A percentile compares a stretch with the other conserved stretches of the same genome.
Evolutionary conservation across 2,888 invertebrate genomes (phyloP).

Genomic region (Sepiola atlantica): DNA sequence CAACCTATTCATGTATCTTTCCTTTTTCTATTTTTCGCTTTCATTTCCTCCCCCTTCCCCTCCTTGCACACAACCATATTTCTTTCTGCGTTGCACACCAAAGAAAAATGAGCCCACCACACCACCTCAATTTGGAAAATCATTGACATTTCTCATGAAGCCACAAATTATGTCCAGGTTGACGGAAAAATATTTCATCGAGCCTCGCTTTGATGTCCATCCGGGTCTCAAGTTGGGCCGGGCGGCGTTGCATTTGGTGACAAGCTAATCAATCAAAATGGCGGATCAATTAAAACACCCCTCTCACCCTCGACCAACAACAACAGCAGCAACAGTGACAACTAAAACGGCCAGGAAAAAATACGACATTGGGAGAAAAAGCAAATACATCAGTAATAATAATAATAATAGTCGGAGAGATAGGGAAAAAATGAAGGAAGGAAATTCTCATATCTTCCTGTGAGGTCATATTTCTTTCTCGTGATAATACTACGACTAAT

Average conservation of each 20-base stretch:
- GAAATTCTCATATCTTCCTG: constrained; percentile 11
- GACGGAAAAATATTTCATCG: constrained; percentile 5
- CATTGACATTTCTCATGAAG: constrained; percentile 32
- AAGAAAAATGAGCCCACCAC: background rate
- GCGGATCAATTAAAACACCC: constrained; percentile 32
- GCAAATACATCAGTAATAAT: background rate
- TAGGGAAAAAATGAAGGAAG: background rate
- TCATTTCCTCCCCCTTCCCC: no score
- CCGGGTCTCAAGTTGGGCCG: constrained; percentile 4
- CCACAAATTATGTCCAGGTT: constrained; percentile 21
- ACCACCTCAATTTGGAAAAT: background rate
- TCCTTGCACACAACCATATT: no score
- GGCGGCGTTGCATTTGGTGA: constrained; percentile 9
- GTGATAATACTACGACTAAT: background rate
- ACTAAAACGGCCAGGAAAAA: no score
- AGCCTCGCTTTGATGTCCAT: background rate
- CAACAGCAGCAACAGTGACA: no score
- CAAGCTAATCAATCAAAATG: constrained; percentile 13
- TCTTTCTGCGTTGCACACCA: background rate
- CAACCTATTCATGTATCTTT: no score
- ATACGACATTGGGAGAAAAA: background rate
- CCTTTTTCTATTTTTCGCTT: no score
- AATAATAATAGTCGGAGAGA: background rate
- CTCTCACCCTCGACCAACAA: no score
- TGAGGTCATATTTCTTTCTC: background rate